phyloP scores from a whole-genome alignment of 2,888 invertebrate species.

The Apamea monoglypha region DNA sequence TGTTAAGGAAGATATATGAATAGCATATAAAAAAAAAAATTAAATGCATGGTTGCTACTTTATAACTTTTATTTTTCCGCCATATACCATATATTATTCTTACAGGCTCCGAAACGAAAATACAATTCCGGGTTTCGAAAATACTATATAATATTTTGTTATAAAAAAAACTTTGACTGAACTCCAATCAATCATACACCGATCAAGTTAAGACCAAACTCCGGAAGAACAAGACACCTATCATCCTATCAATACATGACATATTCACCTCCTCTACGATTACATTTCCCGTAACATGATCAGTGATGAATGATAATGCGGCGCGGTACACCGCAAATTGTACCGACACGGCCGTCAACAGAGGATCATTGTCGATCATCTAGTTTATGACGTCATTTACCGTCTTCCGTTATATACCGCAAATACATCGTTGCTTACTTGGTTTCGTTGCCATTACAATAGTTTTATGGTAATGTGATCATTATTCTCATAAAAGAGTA shows the following conservation, averaged over 20 bases:
- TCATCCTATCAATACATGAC: background rate
- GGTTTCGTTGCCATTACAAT: background rate
- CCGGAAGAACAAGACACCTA: constrained; percentile 5
- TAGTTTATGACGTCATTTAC: constrained; percentile 29
- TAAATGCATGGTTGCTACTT: too few species aligned
- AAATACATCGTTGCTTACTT: background rate
- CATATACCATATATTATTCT: too few species aligned
- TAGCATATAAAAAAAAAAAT: too few species aligned
- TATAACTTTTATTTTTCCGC: too few species aligned
- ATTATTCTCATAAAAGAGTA: background rate
- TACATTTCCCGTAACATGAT: constrained; percentile 49
- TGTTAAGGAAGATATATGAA: too few species aligned
- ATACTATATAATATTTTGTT: background rate
- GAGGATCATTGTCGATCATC: constrained; percentile 38
- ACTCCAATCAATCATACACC: background rate
- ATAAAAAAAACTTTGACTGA: background rate
- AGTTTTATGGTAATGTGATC: background rate
- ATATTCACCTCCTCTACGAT: background rate
- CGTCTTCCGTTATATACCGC: constrained; percentile 42
- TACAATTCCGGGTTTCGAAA: too few species aligned
- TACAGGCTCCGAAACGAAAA: too few species aligned
- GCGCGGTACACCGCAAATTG: constrained; percentile 57
- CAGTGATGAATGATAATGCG: constrained; percentile 35
- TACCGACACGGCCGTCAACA: constrained; percentile 29
- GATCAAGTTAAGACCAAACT: background rate